Base-by-base conservation (phyloP, 2,113 vertebrate species). In the Nannospalax galili region DNA sequence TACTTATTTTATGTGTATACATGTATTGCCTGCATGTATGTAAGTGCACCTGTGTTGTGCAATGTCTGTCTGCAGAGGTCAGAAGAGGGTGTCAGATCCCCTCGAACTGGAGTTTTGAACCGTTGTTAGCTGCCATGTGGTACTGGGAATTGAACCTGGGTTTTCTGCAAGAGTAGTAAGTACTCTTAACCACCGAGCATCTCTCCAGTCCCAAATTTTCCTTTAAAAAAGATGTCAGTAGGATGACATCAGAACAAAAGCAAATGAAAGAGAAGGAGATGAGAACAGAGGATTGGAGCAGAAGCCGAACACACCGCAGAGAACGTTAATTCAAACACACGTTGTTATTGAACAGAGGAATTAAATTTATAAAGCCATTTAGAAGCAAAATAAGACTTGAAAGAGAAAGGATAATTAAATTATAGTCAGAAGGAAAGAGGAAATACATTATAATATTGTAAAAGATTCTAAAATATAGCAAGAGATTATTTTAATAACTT, bases 401-500 rank as follows among this genome's bases (percentile, higher is more conserved):
- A 58, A 56, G 48, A 60, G 19, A 88, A 84, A 67, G 60, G 2
- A 78, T 17, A 79, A 88, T 74, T 84, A 94, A 82, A 58, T 93
- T 90, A 42, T 77, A 73, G 42, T 73, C 11, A 89, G 80, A 92
- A 95, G 11, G 5, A 96, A 40, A 17, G 28, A 93, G 79, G 80
- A 92, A 87, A 78, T 72, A 81, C 70, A 73, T 24, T 82, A 26
- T 84, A n/a, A 70, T 90, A 52, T 7, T 58, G 37, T 20, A 85
- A 85, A 89, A 77, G 6, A 73, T 60, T 88, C 11, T 74, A 87
- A 93, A 96, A 74, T 56, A 65, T 6, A 88, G 26, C 24, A 85
- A 84, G 14, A 91, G 40, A 17, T 42, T 88, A 92, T 82, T 92
- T 81, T 58, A 92, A 90, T 88, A 92, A 70, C 16, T 65, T 73